Conservation (phyloP, 2,113 vertebrate genomes). For the Bagarius yarrelli region DNA sequence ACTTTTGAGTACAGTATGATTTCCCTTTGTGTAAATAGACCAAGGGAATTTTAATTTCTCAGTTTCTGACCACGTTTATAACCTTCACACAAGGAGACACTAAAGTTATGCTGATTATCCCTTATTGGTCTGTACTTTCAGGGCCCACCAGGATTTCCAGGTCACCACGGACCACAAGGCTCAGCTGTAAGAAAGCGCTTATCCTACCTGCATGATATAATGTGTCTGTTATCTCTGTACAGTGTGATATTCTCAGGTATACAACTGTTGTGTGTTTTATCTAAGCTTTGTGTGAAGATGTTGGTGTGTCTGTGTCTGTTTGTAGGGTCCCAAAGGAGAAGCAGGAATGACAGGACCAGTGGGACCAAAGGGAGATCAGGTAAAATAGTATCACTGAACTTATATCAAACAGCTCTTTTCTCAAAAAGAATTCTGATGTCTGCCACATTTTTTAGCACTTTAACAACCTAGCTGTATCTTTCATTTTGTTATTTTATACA, state of each 20-base stretch:
- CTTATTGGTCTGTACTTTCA: slow-evolving; percentile 55
- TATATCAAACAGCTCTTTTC: neutral
- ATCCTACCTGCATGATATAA: neutral
- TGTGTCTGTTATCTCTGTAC: neutral
- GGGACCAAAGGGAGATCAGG: slow-evolving; percentile 88
- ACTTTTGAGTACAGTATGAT: too few species aligned
- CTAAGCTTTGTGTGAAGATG: neutral
- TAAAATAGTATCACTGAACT: slow-evolving; percentile 51
- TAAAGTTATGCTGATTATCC: neutral
- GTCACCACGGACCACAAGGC: slow-evolving; percentile 80
- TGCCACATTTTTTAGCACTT: slow-evolving; percentile 25
- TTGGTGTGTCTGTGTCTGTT: neutral
- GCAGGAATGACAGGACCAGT: slow-evolving; percentile 72
- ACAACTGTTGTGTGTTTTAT: neutral
- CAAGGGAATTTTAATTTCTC: too few species aligned
- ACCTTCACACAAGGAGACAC: neutral
- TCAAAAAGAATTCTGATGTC: neutral
- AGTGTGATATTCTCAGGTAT: neutral
- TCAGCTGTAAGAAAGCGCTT: slow-evolving; percentile 73
- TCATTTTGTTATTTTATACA: slow-evolving; percentile 55
- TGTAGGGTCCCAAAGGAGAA: slow-evolving; percentile 88
- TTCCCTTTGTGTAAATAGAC: too few species aligned
- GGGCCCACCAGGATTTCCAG: slow-evolving; percentile 84
- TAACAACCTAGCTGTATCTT: neutral
- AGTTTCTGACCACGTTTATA: too few species aligned